phyloP scores from a whole-genome alignment of 2,888 invertebrate species.

The Anarsia innoxiella region DNA sequence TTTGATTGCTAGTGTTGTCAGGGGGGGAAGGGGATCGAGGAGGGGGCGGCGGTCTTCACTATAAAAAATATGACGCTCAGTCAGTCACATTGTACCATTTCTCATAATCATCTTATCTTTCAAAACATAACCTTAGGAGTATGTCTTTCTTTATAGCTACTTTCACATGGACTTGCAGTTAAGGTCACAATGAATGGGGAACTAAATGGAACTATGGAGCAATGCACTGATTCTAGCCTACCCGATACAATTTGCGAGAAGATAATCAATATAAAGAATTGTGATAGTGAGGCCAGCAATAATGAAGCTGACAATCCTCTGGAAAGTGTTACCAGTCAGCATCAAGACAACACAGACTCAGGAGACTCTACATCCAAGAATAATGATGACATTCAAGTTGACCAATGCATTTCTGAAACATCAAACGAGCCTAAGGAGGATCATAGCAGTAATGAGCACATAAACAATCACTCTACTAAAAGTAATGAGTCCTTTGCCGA shows the following conservation, averaged over 20 bases:
- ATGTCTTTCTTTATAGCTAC: constrained; percentile 42
- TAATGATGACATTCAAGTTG: too few species aligned
- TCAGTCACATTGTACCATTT: constrained; percentile 38
- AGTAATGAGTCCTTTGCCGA: constrained; percentile 34
- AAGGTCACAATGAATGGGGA: constrained; percentile 54
- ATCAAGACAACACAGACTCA: too few species aligned
- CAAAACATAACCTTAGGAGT: constrained; percentile 40
- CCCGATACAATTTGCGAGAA: too few species aligned
- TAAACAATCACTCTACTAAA: constrained; percentile 24
- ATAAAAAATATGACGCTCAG: constrained; percentile 55
- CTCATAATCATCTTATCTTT: constrained; percentile 30
- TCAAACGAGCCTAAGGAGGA: constrained; percentile 20
- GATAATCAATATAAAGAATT: too few species aligned
- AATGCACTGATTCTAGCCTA: too few species aligned
- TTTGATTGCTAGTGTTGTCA: constrained; percentile 66
- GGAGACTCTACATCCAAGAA: not conserved
- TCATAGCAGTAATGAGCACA: constrained; percentile 20
- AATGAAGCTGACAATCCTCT: too few species aligned
- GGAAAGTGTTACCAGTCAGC: too few species aligned
- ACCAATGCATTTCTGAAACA: too few species aligned
- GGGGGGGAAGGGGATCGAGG: constrained; percentile 44
- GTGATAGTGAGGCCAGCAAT: too few species aligned
- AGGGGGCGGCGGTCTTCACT: constrained; percentile 34
- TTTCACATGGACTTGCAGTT: constrained; percentile 47
- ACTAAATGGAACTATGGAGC: constrained; percentile 55